A percentile compares a stretch with the other conserved stretches of the same genome.
Evolutionary conservation across 2,797 vertebrate species (phyloP).

Genomic region (Coluber constrictor): DNA sequence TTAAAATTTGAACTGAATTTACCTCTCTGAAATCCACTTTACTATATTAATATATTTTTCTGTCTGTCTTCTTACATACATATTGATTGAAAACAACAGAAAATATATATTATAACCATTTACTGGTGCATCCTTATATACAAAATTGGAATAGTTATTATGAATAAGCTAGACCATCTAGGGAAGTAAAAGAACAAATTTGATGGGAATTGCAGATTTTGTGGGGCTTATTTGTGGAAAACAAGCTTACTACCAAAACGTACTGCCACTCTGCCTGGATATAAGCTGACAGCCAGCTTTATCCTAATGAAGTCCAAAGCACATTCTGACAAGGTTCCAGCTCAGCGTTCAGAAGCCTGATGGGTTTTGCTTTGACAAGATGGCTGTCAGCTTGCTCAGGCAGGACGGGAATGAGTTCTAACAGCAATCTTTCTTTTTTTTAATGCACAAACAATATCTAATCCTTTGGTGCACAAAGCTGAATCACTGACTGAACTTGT

Average conservation of each 20-base stretch:
- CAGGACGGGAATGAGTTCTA: not conserved
- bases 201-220: not conserved
- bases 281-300: not conserved
- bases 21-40: not conserved
- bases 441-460: not conserved
- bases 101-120: not conserved
- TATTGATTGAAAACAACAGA: not conserved
- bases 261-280: not conserved
- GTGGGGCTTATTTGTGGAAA: not conserved
- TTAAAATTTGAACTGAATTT: not conserved
- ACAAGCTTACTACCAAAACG: not conserved
- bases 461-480: not conserved
- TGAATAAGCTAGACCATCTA: not conserved
- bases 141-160: not conserved
- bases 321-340: not conserved
- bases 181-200: not conserved
- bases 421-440: not conserved
- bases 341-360: not conserved
- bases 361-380: not conserved
- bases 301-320: not conserved
- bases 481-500: not conserved
- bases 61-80: not conserved
- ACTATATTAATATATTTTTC: not conserved
- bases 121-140: not conserved
- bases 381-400: not conserved